Evolutionary conservation across 2,113 vertebrate genomes (phyloP).

Genomic region (Noturus placidus): DNA sequence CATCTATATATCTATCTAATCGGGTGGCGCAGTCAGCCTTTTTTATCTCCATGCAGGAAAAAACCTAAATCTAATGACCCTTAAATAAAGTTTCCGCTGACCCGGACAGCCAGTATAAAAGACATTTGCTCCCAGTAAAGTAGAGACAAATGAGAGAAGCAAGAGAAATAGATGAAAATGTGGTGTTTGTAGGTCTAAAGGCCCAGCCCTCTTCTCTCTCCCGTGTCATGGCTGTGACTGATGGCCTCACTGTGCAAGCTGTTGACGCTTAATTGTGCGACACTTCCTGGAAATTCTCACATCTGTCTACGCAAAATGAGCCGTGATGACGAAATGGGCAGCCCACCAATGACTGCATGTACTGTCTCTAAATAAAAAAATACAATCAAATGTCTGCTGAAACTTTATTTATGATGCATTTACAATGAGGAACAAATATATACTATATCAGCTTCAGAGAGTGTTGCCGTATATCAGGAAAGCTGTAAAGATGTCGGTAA

Average conservation of each 20-base stretch:
- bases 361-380: slow-evolving; percentile 11
- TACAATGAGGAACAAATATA: slow-evolving; percentile 20
- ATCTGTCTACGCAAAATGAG: slow-evolving; percentile 20
- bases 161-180: background rate
- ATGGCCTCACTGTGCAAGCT: slow-evolving; percentile 5
- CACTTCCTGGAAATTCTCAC: slow-evolving; percentile 40
- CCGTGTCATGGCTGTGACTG: background rate
- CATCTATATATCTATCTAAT: no score
- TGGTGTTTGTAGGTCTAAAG: background rate
- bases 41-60: background rate
- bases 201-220: background rate
- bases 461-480: background rate
- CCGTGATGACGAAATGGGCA: slow-evolving; percentile 8
- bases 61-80: background rate
- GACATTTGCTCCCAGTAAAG: background rate
- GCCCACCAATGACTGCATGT: background rate
- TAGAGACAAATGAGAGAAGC: background rate
- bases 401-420: slow-evolving; percentile 13
- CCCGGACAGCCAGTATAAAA: background rate
- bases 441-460: background rate
- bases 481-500: slow-evolving; percentile 8
- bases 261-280: slow-evolving; percentile 35
- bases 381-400: background rate
- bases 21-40: background rate
- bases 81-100: background rate